phyloP scores from a whole-genome alignment of 2,888 invertebrate species.

The Coelogynopora nodosa region DNA sequence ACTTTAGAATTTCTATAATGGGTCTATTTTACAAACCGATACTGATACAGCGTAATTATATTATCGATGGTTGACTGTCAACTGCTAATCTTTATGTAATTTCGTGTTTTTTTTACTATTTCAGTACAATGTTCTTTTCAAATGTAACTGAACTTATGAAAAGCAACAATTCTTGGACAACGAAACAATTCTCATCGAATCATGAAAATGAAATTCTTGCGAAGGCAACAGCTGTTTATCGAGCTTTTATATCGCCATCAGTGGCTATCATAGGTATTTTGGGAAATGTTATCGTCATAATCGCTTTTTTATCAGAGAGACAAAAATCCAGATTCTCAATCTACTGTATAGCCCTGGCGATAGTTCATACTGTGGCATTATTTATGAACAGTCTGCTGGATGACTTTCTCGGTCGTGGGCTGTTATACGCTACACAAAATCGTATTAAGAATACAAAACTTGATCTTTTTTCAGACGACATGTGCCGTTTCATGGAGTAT shows the following conservation, averaged over 20 bases:
- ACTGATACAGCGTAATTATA: no score
- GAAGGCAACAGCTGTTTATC: background rate
- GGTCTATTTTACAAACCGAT: no score
- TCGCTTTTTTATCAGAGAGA: slow-evolving; percentile 16
- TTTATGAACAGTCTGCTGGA: slow-evolving; percentile 46
- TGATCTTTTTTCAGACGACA: slow-evolving; percentile 36
- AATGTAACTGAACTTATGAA: no score
- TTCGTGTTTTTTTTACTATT: no score
- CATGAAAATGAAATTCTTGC: background rate
- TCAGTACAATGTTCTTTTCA: no score
- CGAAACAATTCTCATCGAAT: no score
- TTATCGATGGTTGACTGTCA: no score
- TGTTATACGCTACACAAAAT: slow-evolving; percentile 38
- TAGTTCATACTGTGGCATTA: slow-evolving; percentile 40
- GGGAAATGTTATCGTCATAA: slow-evolving; percentile 39
- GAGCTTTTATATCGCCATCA: slow-evolving; percentile 40
- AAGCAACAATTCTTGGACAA: no score
- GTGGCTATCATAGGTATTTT: slow-evolving; percentile 40
- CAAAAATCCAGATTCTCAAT: slow-evolving; percentile 43
- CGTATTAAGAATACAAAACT: slow-evolving; percentile 21
- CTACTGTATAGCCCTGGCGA: slow-evolving; percentile 43
- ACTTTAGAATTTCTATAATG: no score
- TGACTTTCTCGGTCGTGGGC: slow-evolving; percentile 46
- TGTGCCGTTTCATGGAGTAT: slow-evolving; percentile 47
- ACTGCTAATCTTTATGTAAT: no score